Percentiles rank a stretch among this genome's conserved stretches.
phyloP scores from a whole-genome alignment of 2,888 invertebrate species.

The Tuberolachnus salignus region DNA sequence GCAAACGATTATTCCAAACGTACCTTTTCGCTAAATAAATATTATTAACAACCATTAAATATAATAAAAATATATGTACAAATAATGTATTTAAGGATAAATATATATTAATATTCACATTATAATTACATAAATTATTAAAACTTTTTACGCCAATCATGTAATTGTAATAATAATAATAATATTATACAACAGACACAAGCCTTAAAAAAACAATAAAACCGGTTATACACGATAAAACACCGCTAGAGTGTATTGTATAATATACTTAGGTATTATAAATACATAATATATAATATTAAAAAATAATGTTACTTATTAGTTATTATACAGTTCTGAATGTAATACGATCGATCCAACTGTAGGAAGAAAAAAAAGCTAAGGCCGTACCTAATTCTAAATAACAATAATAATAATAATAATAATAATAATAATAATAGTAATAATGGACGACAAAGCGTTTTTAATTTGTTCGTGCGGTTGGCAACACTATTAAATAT shows the following conservation, averaged over 20 bases:
- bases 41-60: slow-evolving; percentile 45
- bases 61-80: slow-evolving; percentile 16
- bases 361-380: neutral
- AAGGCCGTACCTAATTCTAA: neutral
- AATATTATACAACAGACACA: slow-evolving; percentile 11
- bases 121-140: slow-evolving; percentile 30
- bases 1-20: slow-evolving; percentile 51
- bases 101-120: slow-evolving; percentile 45
- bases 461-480: neutral
- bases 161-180: too few relatives aligned
- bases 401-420: slow-evolving; percentile 14
- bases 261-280: neutral
- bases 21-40: slow-evolving; percentile 49
- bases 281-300: neutral
- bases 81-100: neutral
- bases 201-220: neutral
- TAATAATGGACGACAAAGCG: too few relatives aligned
- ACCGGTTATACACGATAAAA: neutral
- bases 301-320: neutral
- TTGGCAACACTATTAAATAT: neutral
- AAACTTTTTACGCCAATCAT: neutral
- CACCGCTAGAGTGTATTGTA: neutral
- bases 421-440: slow-evolving; percentile 17
- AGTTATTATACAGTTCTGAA: neutral
- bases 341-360: slow-evolving; percentile 8